A percentile compares a stretch with the other conserved stretches of the same genome.
Evolutionary conservation across 2,888 invertebrate species (phyloP).

Genomic region (Rapana venosa): DNA sequence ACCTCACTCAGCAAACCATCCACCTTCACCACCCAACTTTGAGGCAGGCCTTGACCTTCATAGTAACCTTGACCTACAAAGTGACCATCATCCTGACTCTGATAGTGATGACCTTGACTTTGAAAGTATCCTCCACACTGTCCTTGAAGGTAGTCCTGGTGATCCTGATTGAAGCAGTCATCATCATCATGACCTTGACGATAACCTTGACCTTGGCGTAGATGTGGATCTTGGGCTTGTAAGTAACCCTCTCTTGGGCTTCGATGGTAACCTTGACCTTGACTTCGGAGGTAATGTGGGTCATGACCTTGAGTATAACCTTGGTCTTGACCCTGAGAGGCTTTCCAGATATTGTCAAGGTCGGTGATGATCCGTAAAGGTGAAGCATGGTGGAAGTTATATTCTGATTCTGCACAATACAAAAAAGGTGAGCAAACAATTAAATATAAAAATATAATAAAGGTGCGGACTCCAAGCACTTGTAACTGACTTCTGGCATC

Average conservation of each 20-base stretch:
- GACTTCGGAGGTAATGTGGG: neutral
- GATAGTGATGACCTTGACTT: constrained; percentile 1
- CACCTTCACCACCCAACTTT: neutral
- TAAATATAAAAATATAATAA: too few species aligned
- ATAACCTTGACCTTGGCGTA: neutral
- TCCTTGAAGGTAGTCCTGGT: neutral
- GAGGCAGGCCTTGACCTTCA: constrained; percentile 4
- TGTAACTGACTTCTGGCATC: too few species aligned
- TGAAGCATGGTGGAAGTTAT: neutral
- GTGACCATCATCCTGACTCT: neutral
- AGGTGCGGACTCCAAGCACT: too few species aligned
- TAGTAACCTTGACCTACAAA: neutral
- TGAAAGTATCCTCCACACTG: neutral
- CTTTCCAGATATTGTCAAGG: neutral
- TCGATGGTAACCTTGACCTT: neutral
- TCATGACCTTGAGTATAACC: neutral
- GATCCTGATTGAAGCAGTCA: neutral
- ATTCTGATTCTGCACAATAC: neutral
- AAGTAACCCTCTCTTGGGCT: neutral
- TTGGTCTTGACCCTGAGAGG: neutral
- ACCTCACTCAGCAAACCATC: constrained; percentile 27
- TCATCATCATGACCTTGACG: neutral
- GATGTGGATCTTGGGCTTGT: neutral
- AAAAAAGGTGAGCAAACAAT: neutral
- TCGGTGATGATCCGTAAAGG: constrained; percentile 18